Evolutionary conservation across 35 echinoderm and acorn worm species (phyloP).

Genomic region (Acanthaster planci): DNA sequence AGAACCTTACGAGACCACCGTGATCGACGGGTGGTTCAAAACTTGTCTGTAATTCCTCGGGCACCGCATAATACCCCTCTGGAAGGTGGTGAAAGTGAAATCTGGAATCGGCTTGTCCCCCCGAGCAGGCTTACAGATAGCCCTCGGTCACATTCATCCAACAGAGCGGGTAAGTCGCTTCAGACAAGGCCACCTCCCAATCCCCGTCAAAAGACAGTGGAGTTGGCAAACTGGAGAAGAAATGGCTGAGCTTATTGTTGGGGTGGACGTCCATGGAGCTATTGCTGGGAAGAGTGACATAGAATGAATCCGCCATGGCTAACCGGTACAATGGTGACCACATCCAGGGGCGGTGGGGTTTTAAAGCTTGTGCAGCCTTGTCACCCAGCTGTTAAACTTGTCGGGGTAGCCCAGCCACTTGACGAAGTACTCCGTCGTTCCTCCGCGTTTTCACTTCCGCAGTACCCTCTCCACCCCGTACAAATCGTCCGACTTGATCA

Average conservation of each 20-base stretch:
- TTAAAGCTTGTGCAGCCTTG: constrained; percentile 8
- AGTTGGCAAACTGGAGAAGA: neutral
- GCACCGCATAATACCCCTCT: neutral
- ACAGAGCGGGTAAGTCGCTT: constrained; percentile 17
- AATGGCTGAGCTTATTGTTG: constrained; percentile 53
- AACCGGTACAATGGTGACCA: neutral
- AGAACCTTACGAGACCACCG: neutral
- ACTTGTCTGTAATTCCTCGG: neutral
- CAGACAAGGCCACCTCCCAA: constrained; percentile 36
- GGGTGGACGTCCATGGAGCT: constrained; percentile 42
- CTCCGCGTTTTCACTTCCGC: constrained; percentile 21
- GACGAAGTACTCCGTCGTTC: constrained; percentile 71
- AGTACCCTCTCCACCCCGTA: constrained; percentile 78
- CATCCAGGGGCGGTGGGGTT: neutral
- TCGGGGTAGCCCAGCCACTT: constrained; percentile 75
- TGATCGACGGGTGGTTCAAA: neutral
- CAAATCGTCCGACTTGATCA: constrained; percentile 12
- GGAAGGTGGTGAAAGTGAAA: neutral
- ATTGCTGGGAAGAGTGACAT: constrained; percentile 49
- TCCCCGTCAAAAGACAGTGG: constrained; percentile 36
- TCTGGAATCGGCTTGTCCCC: neutral
- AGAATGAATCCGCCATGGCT: constrained; percentile 40
- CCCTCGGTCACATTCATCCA: constrained; percentile 24
- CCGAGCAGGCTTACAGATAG: neutral
- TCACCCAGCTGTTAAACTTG: constrained; percentile 81